Conservation (phyloP, 1,140 invertebrate genomes). For the Hylyphantes graminicola region DNA sequence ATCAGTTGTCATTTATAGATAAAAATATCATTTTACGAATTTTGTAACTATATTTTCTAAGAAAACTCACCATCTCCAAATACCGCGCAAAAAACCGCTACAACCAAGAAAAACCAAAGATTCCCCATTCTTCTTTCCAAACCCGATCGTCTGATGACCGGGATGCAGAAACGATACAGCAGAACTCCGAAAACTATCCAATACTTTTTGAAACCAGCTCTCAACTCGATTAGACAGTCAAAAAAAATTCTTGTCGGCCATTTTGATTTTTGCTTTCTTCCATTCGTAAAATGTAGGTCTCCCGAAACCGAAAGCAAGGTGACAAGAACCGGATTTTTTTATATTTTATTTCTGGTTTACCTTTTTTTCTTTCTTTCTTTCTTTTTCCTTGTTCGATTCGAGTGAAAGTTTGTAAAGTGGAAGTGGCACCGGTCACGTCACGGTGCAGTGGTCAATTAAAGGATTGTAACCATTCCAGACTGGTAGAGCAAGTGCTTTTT, state of each 20-base stretch:
- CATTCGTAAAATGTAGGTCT: slow-evolving; percentile 51
- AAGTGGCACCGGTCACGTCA: slow-evolving; percentile 34
- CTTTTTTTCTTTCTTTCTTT: slow-evolving; percentile 46
- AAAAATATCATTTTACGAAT: too few relatives aligned
- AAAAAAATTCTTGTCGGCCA: slow-evolving; percentile 25
- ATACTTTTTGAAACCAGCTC: neutral
- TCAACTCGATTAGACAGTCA: slow-evolving; percentile 30
- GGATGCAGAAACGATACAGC: slow-evolving; percentile 33
- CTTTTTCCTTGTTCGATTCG: slow-evolving; percentile 18
- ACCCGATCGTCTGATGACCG: slow-evolving; percentile 35
- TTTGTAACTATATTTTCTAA: neutral
- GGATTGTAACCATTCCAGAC: slow-evolving; percentile 58
- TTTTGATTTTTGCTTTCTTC: slow-evolving; percentile 37
- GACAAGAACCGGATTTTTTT: slow-evolving; percentile 56
- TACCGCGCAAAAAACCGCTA: slow-evolving; percentile 26
- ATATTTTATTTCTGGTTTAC: slow-evolving; percentile 25
- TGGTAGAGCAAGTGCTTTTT: slow-evolving; percentile 41
- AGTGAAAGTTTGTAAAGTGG: slow-evolving; percentile 32
- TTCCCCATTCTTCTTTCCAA: slow-evolving; percentile 18
- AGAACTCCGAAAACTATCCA: slow-evolving; percentile 53
- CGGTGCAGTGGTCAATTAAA: slow-evolving; percentile 45
- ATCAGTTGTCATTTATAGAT: too few relatives aligned
- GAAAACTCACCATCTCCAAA: slow-evolving; percentile 23
- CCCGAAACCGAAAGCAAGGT: slow-evolving; percentile 46
- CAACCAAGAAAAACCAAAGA: slow-evolving; percentile 10